Evolutionary conservation across 92 coral and sea anemone species (phyloP), one percentile per base, ranked within the genome.

Genomic region (Epizoanthus stellaris): DNA sequence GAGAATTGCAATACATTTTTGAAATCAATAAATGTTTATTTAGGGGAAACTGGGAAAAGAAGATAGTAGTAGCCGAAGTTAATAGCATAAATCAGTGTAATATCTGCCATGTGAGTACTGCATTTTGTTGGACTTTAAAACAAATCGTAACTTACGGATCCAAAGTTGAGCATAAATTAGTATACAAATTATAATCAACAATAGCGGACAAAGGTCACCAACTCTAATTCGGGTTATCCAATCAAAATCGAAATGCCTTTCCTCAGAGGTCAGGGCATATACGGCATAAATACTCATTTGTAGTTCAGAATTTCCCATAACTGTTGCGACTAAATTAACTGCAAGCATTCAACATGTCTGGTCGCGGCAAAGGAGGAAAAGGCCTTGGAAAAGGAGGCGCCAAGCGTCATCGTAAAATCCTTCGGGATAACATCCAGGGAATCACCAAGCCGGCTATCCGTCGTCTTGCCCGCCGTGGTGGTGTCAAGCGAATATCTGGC

Each of bases 381-480:
- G 98, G 98, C 30, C 85, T 94, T 15, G 98, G 98, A 75, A 94
- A 94, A 68, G 96, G 98, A 86, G 98, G 98, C 69, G 98, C 98
- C 20, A 94, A 94, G 96, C 94, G 98, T 82, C 98, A 94, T 62
- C 95, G 98, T 12, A 94, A 94, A 86, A 93, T 94, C 56, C 95
- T 94, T 69, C 95, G 98, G 5, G 98, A 94, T 73, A 94, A 94
- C 90, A 94, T 94, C 90, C 98, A 94, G 85, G 98, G 98, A 63
- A 94, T 95, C 90, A 93, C 98, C 82, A 94, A 94, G 86, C 98
- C 98, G 73, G 98, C 98, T 67, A 94, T 94, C 85, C 98, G 98
- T 70, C 98, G 98, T 82, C 98, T 94, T 85, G 98, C 98, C 84
- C 98, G 98, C 89, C 98, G 98, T 85, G 98, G 98, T 76, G 98